These are phyloP conservation scores for Megaceryle torquata DNA, from an alignment of 2,113 vertebrate genomes.

Conservation along the genomic window DNA sequence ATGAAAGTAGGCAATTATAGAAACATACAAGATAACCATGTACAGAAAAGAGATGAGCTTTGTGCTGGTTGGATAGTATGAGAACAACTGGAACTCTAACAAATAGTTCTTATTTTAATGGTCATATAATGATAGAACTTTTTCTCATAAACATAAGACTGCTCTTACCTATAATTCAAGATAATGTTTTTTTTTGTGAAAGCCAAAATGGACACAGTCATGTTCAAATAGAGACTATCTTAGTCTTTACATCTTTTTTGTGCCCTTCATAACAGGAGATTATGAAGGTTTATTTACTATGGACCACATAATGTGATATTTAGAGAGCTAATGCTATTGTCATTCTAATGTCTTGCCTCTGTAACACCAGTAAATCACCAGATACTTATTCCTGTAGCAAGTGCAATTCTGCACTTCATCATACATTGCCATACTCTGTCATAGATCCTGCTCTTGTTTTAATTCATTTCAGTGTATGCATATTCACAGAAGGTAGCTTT, in stretches of 20 bases:
- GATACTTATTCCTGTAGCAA: not conserved
- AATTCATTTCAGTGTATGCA: not conserved
- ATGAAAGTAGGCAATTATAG: not conserved
- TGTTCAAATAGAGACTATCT: not conserved
- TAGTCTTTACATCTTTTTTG: not conserved
- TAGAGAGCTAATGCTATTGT: not conserved
- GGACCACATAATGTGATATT: not conserved
- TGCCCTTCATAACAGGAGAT: not conserved
- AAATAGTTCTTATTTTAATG: not conserved
- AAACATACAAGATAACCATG: not conserved
- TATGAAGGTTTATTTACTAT: not conserved
- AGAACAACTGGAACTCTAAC: not conserved
- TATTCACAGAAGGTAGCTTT: not conserved
- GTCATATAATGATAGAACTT: not conserved
- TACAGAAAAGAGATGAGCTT: not conserved
- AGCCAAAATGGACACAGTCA: not conserved
- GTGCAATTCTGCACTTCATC: not conserved
- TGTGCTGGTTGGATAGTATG: accelerated
- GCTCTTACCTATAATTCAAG: not conserved
- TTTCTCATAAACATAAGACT: not conserved
- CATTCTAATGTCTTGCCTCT: not conserved
- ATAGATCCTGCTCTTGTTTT: not conserved
- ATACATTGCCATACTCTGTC: not conserved
- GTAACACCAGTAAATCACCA: not conserved
- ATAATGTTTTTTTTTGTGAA: not conserved